A percentile compares a stretch with the other conserved stretches of the same genome.
phyloP scores from a whole-genome alignment of 2,113 vertebrate genomes.

The Noturus placidus region DNA sequence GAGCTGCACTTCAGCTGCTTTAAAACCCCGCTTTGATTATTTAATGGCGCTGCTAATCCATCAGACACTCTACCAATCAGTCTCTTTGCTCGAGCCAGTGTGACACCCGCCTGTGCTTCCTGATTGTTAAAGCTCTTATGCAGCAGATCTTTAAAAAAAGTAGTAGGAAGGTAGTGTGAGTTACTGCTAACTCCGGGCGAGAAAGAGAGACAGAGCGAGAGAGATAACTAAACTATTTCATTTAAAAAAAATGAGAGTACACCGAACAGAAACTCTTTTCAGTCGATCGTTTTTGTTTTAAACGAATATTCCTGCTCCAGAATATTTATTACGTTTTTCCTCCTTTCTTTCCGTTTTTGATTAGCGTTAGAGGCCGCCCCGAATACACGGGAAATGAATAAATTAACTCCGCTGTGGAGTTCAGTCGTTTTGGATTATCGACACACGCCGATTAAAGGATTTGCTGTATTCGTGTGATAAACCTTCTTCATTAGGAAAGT shows the following conservation, averaged over 20 bases:
- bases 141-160: neutral
- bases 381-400: conserved; percentile 3
- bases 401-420: neutral
- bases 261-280: neutral
- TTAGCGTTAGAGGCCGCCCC: neutral
- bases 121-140: conserved; percentile 30
- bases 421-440: conserved; percentile 8
- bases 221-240: neutral
- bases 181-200: neutral
- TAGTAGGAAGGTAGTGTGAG: neutral
- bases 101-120: conserved; percentile 6
- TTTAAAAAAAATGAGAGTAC: neutral
- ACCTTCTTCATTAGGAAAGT: conserved; percentile 11
- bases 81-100: neutral
- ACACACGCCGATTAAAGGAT: conserved; percentile 13
- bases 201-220: neutral
- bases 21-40: conserved; percentile 45
- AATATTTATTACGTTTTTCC: neutral
- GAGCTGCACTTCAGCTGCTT: conserved; percentile 14
- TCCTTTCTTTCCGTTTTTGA: conserved; percentile 13
- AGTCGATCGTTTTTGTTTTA: neutral
- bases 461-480: conserved; percentile 9
- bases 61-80: conserved; percentile 32
- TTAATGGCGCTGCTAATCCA: conserved; percentile 46
- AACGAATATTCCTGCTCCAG: neutral